phyloP scores from a whole-genome alignment of 2,113 vertebrate species.

The Cololabis saira region DNA sequence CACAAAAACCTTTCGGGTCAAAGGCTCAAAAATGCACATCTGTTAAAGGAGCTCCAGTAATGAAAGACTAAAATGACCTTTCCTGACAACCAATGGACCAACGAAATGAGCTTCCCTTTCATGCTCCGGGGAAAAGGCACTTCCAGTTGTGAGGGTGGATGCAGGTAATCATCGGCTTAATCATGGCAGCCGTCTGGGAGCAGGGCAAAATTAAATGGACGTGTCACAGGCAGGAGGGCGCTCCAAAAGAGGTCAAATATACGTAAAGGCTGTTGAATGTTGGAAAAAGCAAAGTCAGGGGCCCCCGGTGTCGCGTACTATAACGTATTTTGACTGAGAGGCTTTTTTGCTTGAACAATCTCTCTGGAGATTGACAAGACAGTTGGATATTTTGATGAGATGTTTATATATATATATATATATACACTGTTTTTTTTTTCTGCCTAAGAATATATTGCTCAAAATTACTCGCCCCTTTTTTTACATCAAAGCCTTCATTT shows the following conservation, averaged over 20 bases:
- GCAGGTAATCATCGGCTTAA: constrained; percentile 34
- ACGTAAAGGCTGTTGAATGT: background rate
- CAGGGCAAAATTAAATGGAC: constrained; percentile 38
- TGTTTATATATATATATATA: no score
- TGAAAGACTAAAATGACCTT: constrained; percentile 35
- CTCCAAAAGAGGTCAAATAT: background rate
- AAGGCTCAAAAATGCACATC: constrained; percentile 17
- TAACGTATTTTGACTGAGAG: no score
- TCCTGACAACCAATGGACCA: constrained; percentile 37
- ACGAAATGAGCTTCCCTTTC: constrained; percentile 30
- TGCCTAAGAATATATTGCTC: no score
- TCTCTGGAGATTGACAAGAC: no score
- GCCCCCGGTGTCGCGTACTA: no score
- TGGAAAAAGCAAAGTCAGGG: no score
- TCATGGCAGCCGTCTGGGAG: constrained; percentile 15
- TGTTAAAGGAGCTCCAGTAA: constrained; percentile 17
- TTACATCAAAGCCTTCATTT: no score
- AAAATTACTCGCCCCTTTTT: no score
- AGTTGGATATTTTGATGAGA: no score
- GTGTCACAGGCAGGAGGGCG: constrained; percentile 46
- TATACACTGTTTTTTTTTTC: no score
- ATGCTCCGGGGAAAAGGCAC: constrained; percentile 33
- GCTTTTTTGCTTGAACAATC: no score
- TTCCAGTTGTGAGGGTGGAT: constrained; percentile 11
- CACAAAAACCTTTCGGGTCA: no score